Evolutionary conservation across 2,888 invertebrate genomes (phyloP).

Genomic region (Drosophila anomalata): DNA sequence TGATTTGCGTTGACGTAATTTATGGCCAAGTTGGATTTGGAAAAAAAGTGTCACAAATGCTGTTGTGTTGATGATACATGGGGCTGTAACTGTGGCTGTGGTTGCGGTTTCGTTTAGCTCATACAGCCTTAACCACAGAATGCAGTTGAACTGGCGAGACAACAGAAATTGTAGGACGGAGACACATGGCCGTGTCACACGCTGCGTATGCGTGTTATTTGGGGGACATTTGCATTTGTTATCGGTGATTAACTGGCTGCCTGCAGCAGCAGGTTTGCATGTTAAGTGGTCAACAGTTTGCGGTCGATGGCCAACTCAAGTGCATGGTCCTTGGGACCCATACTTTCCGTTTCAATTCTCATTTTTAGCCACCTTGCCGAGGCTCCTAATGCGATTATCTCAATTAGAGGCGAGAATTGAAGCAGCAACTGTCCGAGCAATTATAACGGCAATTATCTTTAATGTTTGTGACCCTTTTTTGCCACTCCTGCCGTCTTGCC

Average conservation of each 20-base stretch:
- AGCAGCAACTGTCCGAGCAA: constrained; percentile 47
- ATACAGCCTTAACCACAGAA: constrained; percentile 14
- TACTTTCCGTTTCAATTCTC: background rate
- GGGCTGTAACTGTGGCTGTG: constrained; percentile 22
- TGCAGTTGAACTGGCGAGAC: constrained; percentile 11
- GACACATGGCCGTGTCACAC: constrained; percentile 51
- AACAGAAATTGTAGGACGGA: constrained; percentile 7
- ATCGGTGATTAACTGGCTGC: constrained; percentile 50
- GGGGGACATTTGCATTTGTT: constrained; percentile 46
- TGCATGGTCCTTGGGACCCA: constrained; percentile 41
- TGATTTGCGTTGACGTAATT: constrained; percentile 51
- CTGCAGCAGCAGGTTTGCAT: constrained; percentile 37
- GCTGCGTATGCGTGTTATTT: constrained; percentile 64
- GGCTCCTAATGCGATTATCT: constrained; percentile 56
- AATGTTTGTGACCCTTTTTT: constrained; percentile 60
- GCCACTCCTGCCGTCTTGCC: constrained; percentile 41
- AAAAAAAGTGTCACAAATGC: constrained; percentile 35
- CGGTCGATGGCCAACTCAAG: constrained; percentile 21
- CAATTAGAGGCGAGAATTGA: constrained; percentile 49
- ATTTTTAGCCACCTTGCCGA: constrained; percentile 4
- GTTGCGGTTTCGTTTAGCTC: constrained; percentile 14
- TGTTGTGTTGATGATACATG: constrained; percentile 17
- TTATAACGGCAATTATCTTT: constrained; percentile 70
- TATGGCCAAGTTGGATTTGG: constrained; percentile 35
- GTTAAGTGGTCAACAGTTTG: constrained; percentile 64